These are phyloP conservation scores for Leptoteleia sp. DNA, from an alignment of 1,140 invertebrate genomes.

Conservation along the genomic window DNA sequence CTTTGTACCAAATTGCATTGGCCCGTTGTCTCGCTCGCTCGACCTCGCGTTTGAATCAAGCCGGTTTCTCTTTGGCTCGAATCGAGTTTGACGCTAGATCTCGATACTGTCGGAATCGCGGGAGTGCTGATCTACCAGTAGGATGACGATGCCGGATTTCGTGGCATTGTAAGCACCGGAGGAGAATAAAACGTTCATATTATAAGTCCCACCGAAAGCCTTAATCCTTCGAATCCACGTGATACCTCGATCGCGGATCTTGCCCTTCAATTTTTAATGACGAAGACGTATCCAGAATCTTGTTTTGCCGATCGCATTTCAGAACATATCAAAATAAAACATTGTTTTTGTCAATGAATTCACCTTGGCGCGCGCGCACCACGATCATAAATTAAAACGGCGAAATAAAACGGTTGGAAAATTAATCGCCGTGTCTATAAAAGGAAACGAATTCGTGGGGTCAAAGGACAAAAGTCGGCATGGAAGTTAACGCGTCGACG, in stretches of 20 bases:
- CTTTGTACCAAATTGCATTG: constrained; percentile 61
- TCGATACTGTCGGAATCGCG: constrained; percentile 72
- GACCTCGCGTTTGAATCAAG: constrained; percentile 47
- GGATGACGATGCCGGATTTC: constrained; percentile 75
- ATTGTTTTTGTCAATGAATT: neutral
- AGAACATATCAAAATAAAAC: constrained; percentile 39
- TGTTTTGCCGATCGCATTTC: constrained; percentile 41
- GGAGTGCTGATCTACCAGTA: constrained; percentile 69
- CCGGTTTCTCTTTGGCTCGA: constrained; percentile 65
- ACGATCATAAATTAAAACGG: too few relatives aligned
- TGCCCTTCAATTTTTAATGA: constrained; percentile 52
- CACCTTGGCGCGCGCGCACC: too few relatives aligned
- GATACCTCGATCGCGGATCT: constrained; percentile 53
- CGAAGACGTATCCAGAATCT: constrained; percentile 37
- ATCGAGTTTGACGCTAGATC: constrained; percentile 78
- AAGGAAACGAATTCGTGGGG: neutral
- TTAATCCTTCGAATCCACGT: constrained; percentile 57
- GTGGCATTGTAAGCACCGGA: constrained; percentile 66
- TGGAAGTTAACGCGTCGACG: neutral
- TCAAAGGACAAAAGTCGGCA: constrained; percentile 2
- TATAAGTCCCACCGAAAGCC: constrained; percentile 43
- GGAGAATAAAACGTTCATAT: constrained; percentile 63
- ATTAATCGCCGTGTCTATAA: too few relatives aligned
- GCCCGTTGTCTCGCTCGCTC: constrained; percentile 37
- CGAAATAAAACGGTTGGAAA: too few relatives aligned